Evolutionary conservation across 1,140 invertebrate genomes (phyloP).

Genomic region (Drosophila neocordata): DNA sequence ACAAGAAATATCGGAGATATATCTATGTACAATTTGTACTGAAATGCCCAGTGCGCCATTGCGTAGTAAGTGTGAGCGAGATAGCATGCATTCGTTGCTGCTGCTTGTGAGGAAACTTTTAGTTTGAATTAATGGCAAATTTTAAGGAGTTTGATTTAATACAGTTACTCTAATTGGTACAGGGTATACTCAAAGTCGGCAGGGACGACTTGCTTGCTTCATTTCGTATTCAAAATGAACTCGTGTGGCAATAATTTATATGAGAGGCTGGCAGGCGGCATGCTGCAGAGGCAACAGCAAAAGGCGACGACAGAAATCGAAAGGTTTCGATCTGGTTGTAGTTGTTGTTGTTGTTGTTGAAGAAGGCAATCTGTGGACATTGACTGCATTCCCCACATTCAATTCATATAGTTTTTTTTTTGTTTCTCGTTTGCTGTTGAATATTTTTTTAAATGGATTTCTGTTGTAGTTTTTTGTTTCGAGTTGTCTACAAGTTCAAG

Average conservation of each 20-base stretch:
- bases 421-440: neutral
- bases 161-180: no score
- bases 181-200: no score
- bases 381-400: neutral
- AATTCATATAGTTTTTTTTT: neutral
- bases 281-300: constrained; percentile 8
- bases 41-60: no score
- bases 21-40: no score
- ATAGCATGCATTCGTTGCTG: no score
- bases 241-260: constrained; percentile 78
- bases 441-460: constrained; percentile 68
- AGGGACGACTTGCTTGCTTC: no score
- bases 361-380: constrained; percentile 2
- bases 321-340: constrained; percentile 28
- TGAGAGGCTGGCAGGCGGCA: constrained; percentile 10
- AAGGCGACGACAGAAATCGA: constrained; percentile 63
- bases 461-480: constrained; percentile 62
- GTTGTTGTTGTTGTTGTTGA: constrained; percentile 10
- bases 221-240: constrained; percentile 51
- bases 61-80: no score
- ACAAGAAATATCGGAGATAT: no score
- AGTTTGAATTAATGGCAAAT: no score
- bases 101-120: no score
- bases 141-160: no score
- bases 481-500: constrained; percentile 70